phyloP scores from a whole-genome alignment of 1,140 invertebrate species.

The Drosophila sp. region DNA sequence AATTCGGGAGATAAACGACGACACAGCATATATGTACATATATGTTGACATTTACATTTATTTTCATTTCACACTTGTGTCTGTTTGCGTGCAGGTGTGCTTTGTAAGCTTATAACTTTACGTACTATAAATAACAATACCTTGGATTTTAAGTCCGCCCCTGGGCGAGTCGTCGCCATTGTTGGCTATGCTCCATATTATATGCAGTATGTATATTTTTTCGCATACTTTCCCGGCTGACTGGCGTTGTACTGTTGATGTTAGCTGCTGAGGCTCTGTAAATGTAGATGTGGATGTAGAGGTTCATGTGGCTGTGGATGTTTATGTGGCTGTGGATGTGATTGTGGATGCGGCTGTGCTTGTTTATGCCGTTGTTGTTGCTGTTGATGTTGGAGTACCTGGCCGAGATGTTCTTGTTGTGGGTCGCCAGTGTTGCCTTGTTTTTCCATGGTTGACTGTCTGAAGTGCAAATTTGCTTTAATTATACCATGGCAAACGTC shows the following conservation, averaged over 20 bases:
- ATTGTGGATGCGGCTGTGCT: no score
- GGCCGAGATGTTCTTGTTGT: conserved; percentile 60
- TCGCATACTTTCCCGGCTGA: conserved; percentile 73
- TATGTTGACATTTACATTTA: conserved; percentile 23
- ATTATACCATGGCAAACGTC: conserved; percentile 76
- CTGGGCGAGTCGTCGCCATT: conserved; percentile 58
- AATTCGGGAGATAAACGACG: conserved; percentile 4
- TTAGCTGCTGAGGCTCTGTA: conserved; percentile 34
- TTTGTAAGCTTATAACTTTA: conserved; percentile 2
- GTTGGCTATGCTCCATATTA: conserved; percentile 72
- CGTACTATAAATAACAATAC: conserved; percentile 34
- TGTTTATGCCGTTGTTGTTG: no score
- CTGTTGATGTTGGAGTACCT: conserved; percentile 49
- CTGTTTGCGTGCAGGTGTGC: background rate
- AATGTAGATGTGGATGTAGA: conserved; percentile 24
- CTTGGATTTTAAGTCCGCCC: conserved; percentile 47
- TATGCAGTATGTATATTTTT: conserved; percentile 58
- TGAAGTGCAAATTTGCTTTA: conserved; percentile 84
- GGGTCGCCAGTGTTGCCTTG: conserved; percentile 67
- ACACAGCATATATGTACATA: no score
- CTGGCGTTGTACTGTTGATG: conserved; percentile 59
- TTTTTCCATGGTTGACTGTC: conserved; percentile 76
- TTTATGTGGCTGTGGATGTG: no score
- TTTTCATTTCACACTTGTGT: conserved; percentile 25
- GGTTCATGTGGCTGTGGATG: conserved; percentile 28